These are phyloP conservation scores for Calameuta idolon DNA, from an alignment of 2,888 invertebrate species.

Conservation along the genomic window DNA sequence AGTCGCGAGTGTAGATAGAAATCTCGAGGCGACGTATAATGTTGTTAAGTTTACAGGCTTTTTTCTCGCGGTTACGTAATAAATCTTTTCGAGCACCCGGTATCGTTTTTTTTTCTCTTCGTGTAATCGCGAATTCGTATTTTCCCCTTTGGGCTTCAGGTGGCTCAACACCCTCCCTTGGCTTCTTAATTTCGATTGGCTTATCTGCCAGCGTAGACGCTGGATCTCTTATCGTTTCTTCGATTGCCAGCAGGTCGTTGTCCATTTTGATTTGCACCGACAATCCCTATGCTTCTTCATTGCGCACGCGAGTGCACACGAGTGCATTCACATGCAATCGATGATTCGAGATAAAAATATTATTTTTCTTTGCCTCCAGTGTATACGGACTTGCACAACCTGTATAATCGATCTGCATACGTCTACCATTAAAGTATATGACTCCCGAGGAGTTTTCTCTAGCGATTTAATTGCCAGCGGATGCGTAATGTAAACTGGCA, in stretches of 20 bases:
- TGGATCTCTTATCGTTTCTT: background rate
- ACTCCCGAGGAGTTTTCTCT: background rate
- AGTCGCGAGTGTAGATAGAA: background rate
- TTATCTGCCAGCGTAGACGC: background rate
- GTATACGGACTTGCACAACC: background rate
- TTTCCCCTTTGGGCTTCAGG: background rate
- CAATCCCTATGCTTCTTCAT: background rate
- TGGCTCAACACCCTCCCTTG: background rate
- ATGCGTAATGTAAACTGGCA: background rate
- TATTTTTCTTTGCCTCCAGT: background rate
- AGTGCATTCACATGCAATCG: background rate
- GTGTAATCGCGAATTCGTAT: background rate
- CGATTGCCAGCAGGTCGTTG: background rate
- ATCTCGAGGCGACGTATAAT: background rate
- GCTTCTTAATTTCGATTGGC: background rate
- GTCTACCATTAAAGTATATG: background rate
- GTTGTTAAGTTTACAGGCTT: slow-evolving; percentile 3
- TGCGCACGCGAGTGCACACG: background rate
- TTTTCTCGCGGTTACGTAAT: background rate
- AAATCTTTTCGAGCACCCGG: background rate
- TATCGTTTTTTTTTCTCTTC: background rate
- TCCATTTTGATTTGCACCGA: background rate
- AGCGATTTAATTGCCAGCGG: background rate
- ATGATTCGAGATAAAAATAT: background rate
- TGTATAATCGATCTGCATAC: background rate